A percentile compares a stretch with the other conserved stretches of the same genome.
phyloP scores from a whole-genome alignment of 2,888 invertebrate species.

The Agrilus cyanescens region DNA sequence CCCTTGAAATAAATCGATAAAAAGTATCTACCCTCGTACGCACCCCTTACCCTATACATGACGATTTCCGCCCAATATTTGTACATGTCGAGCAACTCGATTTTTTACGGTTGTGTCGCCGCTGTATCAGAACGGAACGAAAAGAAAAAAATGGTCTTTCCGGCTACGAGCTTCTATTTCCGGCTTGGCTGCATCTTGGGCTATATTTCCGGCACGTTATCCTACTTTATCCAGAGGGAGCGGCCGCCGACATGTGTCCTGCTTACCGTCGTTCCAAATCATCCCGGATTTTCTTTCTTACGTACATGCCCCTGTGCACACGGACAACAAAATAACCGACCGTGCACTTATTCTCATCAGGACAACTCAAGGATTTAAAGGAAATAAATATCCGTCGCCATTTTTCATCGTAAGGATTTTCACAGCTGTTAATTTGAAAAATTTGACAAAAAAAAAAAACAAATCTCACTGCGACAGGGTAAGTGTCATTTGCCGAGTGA shows the following conservation, averaged over 20 bases:
- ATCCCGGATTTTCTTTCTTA: slow-evolving; percentile 24
- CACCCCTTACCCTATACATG: too few relatives aligned
- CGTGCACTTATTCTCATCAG: too few relatives aligned
- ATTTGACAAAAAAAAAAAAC: too few relatives aligned
- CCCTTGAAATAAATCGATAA: too few relatives aligned
- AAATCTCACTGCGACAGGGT: too few relatives aligned
- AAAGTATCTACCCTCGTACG: not conserved
- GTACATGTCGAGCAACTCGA: slow-evolving; percentile 20
- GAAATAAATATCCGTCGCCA: slow-evolving; percentile 16
- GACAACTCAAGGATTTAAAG: too few relatives aligned
- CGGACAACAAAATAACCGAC: too few relatives aligned
- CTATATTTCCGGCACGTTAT: slow-evolving; percentile 46
- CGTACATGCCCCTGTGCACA: too few relatives aligned
- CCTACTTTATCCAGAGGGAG: slow-evolving; percentile 46
- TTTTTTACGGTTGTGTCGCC: slow-evolving; percentile 23
- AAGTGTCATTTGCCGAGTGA: not conserved
- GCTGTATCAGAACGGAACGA: slow-evolving; percentile 25
- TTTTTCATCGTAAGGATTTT: slow-evolving; percentile 25
- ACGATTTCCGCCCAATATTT: slow-evolving; percentile 13
- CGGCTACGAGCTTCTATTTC: slow-evolving; percentile 45
- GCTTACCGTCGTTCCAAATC: slow-evolving; percentile 40
- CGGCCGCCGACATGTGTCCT: slow-evolving; percentile 44
- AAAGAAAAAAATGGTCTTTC: slow-evolving; percentile 42
- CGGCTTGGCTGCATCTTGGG: slow-evolving; percentile 34
- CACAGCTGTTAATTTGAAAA: slow-evolving; percentile 23